Conservation (phyloP, 2,888 invertebrate species). For the Lamellibrachia satsuma region DNA sequence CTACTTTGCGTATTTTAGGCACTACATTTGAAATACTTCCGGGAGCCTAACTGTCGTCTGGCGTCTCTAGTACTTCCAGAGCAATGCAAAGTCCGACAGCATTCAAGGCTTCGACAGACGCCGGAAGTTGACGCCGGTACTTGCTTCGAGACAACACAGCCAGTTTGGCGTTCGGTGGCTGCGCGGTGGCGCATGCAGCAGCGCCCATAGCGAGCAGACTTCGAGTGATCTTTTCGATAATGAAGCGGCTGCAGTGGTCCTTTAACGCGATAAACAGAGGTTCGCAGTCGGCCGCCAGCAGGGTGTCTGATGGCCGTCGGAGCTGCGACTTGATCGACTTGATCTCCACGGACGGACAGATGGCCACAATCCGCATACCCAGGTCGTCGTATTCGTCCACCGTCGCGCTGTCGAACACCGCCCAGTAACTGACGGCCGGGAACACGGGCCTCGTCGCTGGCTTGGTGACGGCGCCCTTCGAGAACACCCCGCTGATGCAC, state of each 20-base stretch:
- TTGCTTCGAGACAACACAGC: not conserved
- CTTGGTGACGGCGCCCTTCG: not conserved
- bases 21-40: too few species aligned
- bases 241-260: not conserved
- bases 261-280: not conserved
- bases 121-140: not conserved
- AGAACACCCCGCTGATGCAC: constrained; percentile 2
- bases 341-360: constrained; percentile 2
- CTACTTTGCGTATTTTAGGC: too few species aligned
- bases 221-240: not conserved
- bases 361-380: not conserved
- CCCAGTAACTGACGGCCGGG: not conserved
- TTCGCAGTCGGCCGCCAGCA: not conserved
- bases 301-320: not conserved
- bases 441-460: not conserved
- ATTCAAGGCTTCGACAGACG: not conserved
- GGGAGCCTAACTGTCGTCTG: too few species aligned
- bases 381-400: not conserved
- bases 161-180: not conserved
- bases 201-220: not conserved
- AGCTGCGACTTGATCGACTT: not conserved
- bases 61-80: not conserved
- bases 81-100: not conserved
- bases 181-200: not conserved
- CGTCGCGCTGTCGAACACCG: not conserved